phyloP scores from a whole-genome alignment of 2,113 vertebrate species.

The Egretta garzetta region DNA sequence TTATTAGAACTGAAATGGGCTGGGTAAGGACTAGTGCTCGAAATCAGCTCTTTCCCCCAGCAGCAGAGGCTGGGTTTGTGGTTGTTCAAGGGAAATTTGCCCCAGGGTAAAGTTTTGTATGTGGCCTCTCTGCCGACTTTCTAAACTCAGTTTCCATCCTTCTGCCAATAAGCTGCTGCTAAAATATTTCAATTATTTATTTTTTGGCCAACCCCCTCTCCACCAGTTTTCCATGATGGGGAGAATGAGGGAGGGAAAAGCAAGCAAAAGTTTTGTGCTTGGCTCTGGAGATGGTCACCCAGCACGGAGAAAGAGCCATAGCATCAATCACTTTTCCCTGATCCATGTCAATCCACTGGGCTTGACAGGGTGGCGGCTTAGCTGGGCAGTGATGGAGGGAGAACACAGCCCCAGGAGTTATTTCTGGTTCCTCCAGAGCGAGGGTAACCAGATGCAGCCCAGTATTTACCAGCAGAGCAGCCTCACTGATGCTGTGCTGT shows the following conservation, averaged over 20 bases:
- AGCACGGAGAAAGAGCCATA: not conserved
- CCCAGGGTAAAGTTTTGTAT: not conserved
- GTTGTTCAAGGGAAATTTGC: constrained; percentile 7
- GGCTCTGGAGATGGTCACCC: not conserved
- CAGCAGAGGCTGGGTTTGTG: not conserved
- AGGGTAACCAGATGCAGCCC: not conserved
- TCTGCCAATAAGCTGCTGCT: constrained; percentile 8
- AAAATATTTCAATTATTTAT: not conserved
- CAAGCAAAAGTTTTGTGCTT: not conserved
- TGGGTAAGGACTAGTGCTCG: not conserved
- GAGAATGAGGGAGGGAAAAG: not conserved
- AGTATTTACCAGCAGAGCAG: not conserved
- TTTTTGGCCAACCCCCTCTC: not conserved
- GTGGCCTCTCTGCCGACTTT: not conserved
- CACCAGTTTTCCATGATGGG: not conserved
- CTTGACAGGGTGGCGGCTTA: not conserved
- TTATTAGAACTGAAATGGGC: not conserved
- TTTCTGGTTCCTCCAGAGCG: not conserved
- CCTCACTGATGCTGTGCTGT: not conserved
- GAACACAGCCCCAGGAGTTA: not conserved
- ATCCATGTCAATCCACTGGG: not conserved
- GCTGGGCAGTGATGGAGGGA: not conserved
- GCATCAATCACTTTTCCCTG: not conserved
- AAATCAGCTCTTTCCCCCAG: not conserved
- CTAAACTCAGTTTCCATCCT: not conserved